These are phyloP conservation scores for Caiman crocodilus DNA, from an alignment of 2,797 vertebrate genomes.

Conservation along the genomic window DNA sequence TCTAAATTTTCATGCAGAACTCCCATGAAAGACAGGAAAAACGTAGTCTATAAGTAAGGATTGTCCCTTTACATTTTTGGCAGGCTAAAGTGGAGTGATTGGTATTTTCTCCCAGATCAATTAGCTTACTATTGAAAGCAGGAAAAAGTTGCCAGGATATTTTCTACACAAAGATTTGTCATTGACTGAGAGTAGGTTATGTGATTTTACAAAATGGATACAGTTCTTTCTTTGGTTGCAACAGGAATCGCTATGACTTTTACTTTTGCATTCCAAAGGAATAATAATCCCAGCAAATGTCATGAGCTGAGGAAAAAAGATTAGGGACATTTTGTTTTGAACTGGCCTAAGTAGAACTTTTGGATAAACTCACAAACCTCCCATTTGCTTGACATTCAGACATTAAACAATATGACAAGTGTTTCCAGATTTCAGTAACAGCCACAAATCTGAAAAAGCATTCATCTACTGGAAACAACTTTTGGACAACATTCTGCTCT, in stretches of 20 bases:
- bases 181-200: not conserved
- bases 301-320: not conserved
- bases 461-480: not conserved
- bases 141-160: conserved; percentile 4
- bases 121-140: conserved; percentile 51
- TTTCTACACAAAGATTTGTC: not conserved
- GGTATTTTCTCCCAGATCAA: not conserved
- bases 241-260: not conserved
- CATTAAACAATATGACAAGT: not conserved
- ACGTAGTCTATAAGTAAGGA: not conserved
- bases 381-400: not conserved
- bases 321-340: not conserved
- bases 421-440: not conserved
- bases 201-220: conserved; percentile 12
- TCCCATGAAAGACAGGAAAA: not conserved
- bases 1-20: not conserved
- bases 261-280: not conserved
- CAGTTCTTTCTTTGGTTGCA: conserved; percentile 30
- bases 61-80: conserved; percentile 43
- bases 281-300: not conserved
- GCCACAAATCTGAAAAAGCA: not conserved
- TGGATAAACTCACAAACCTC: not conserved
- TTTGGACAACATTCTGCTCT: not conserved
- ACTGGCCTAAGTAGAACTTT: not conserved
- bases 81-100: conserved; percentile 16